Conservation (phyloP, 2,113 vertebrate species). For the Peromyscus polionotus region DNA sequence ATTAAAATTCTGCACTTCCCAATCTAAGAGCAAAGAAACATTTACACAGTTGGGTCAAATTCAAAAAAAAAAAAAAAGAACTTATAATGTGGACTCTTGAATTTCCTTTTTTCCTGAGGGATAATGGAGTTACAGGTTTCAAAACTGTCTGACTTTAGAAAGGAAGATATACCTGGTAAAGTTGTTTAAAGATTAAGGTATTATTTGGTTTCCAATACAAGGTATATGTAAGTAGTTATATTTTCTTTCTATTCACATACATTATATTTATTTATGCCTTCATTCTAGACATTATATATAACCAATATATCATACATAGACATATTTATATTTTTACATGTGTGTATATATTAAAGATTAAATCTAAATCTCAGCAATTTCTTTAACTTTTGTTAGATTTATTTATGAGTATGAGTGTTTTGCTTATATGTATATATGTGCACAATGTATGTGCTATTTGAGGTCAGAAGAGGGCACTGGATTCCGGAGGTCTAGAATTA, state of each 20-base stretch:
- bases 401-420: not conserved
- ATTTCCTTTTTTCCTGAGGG: not conserved
- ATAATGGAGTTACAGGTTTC: not conserved
- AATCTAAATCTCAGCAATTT: not conserved
- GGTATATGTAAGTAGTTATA: not conserved
- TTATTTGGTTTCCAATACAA: not conserved
- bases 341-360: not conserved
- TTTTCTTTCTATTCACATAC: not conserved
- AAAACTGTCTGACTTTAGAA: not conserved
- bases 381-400: not conserved
- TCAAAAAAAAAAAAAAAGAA: not conserved
- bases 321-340: not conserved
- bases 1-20: not conserved
- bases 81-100: not conserved
- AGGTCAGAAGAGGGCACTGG: not conserved
- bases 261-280: not conserved
- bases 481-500: not conserved
- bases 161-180: not conserved
- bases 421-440: not conserved
- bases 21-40: not conserved
- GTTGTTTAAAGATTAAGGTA: not conserved
- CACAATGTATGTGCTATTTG: not conserved
- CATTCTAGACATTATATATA: not conserved
- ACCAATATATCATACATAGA: not conserved
- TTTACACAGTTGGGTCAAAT: not conserved